Conservation (phyloP, 2,888 invertebrate species). For the Perizoma affinitatum region DNA sequence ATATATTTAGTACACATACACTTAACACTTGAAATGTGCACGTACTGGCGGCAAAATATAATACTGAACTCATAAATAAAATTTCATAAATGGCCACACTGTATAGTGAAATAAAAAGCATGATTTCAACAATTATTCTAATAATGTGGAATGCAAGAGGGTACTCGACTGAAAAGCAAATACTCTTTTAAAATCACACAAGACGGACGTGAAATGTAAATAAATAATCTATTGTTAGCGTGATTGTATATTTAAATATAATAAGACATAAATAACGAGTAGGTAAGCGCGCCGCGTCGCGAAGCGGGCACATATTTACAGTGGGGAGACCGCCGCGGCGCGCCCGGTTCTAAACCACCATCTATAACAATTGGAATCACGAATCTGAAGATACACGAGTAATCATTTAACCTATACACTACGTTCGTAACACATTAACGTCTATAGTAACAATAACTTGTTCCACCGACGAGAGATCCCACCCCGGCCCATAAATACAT, state of each 20-base stretch:
- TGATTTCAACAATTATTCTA: slow-evolving; percentile 51
- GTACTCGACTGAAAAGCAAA: slow-evolving; percentile 57
- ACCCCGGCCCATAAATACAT: slow-evolving; percentile 10
- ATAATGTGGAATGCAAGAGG: slow-evolving; percentile 80
- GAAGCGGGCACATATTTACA: slow-evolving; percentile 47
- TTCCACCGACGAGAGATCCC: slow-evolving; percentile 28
- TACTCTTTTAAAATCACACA: slow-evolving; percentile 33
- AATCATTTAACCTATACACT: slow-evolving; percentile 57
- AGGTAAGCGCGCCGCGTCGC: slow-evolving; percentile 34
- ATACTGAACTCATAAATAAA: slow-evolving; percentile 59
- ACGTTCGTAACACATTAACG: slow-evolving; percentile 55
- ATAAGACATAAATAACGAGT: slow-evolving; percentile 58
- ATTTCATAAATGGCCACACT: slow-evolving; percentile 41
- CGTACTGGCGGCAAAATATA: slow-evolving; percentile 41
- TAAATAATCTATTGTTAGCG: slow-evolving; percentile 55
- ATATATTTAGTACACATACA: slow-evolving; percentile 51
- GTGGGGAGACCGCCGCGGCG: slow-evolving; percentile 18
- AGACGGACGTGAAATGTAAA: slow-evolving; percentile 52
- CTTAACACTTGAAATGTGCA: slow-evolving; percentile 27
- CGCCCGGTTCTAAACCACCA: slow-evolving; percentile 24
- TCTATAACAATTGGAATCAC: slow-evolving; percentile 49
- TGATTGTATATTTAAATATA: slow-evolving; percentile 54
- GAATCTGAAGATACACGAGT: slow-evolving; percentile 59
- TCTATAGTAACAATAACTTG: slow-evolving; percentile 47
- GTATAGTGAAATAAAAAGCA: slow-evolving; percentile 49